Evolutionary conservation across 1,140 invertebrate genomes (phyloP).

Genomic region (Bombus fervidus): DNA sequence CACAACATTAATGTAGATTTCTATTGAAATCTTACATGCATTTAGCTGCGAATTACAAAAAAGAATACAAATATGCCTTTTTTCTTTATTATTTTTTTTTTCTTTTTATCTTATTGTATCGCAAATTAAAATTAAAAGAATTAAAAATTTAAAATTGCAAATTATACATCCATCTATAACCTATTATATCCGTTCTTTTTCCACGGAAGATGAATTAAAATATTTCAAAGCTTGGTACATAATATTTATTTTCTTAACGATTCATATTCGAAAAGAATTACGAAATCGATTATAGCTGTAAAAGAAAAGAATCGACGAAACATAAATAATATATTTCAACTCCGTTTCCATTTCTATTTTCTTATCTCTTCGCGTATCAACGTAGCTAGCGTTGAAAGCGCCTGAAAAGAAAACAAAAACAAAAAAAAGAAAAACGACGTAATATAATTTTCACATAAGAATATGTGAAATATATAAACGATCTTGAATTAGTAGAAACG

Average conservation of each 20-base stretch:
- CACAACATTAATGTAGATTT: too few species aligned
- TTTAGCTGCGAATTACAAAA: too few species aligned
- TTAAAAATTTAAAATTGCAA: too few species aligned
- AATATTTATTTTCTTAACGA: neutral
- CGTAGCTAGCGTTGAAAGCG: slow-evolving; percentile 19
- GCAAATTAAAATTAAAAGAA: too few species aligned
- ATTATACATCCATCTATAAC: neutral
- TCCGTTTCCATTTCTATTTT: neutral
- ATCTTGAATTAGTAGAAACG: neutral
- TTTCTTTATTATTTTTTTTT: too few species aligned
- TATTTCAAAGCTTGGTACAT: neutral
- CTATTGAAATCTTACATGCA: too few species aligned
- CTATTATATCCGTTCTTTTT: neutral
- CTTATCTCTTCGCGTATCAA: slow-evolving; percentile 50
- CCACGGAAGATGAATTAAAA: neutral
- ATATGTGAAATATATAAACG: neutral
- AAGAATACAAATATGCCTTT: too few species aligned
- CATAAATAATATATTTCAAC: neutral
- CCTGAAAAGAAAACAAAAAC: slow-evolving; percentile 49
- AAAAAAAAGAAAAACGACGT: neutral
- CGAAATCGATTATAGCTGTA: neutral
- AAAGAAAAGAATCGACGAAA: too few species aligned
- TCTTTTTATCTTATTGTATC: too few species aligned
- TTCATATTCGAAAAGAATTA: too few species aligned
- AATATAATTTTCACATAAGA: neutral